Evolutionary conservation across 2,113 vertebrate species (phyloP).

Genomic region (Galemys pyrenaicus): DNA sequence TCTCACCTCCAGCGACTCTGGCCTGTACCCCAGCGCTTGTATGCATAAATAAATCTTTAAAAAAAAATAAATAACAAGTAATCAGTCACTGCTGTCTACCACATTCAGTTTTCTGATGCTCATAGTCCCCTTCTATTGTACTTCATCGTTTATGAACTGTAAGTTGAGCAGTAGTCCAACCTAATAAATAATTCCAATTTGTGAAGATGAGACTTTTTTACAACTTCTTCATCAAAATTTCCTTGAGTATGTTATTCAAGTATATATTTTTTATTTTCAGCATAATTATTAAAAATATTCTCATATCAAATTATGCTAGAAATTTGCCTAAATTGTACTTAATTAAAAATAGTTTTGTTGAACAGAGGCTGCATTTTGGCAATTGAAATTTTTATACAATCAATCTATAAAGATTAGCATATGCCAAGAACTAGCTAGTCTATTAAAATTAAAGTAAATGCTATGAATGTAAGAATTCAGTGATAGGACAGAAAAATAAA

Average conservation of each 20-base stretch:
- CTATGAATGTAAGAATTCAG: background rate
- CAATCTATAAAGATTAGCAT: background rate
- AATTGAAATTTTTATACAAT: background rate
- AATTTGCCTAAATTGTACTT: background rate
- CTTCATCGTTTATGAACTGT: background rate
- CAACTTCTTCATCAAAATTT: background rate
- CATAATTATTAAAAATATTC: background rate
- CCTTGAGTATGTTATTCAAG: background rate
- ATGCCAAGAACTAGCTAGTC: background rate
- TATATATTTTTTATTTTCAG: background rate
- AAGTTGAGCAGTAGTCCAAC: background rate
- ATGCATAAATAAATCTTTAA: no score
- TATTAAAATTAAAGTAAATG: background rate
- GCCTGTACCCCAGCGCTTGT: no score
- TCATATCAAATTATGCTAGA: background rate
- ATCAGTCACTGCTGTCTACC: background rate
- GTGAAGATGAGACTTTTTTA: background rate
- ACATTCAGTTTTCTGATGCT: background rate
- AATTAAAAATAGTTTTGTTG: background rate
- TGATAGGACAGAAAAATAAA: background rate
- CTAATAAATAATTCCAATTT: background rate
- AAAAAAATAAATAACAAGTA: background rate
- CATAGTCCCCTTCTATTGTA: background rate
- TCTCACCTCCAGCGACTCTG: no score
- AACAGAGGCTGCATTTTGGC: background rate